These are phyloP conservation scores for Desmodus rotundus DNA, from an alignment of 2,113 vertebrate species.

Conservation along the genomic window DNA sequence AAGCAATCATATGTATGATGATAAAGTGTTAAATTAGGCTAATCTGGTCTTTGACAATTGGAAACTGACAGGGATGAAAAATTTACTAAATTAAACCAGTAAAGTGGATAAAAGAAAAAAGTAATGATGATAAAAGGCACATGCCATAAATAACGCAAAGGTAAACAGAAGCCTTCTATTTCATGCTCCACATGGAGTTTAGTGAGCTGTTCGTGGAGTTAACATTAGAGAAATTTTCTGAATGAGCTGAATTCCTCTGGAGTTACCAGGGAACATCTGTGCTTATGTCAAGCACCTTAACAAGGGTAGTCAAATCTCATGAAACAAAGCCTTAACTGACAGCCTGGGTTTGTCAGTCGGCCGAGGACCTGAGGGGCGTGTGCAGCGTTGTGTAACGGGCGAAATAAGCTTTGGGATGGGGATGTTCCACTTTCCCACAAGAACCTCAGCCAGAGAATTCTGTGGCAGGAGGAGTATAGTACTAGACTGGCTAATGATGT, in stretches of 20 bases:
- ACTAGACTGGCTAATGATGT: not conserved
- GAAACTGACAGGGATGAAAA: not conserved
- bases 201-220: constrained; percentile 63
- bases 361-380: constrained; percentile 34
- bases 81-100: not conserved
- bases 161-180: not conserved
- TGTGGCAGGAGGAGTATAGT: not conserved
- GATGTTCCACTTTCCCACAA: constrained; percentile 45
- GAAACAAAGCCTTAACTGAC: constrained; percentile 62
- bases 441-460: constrained; percentile 47
- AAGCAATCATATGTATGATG: not conserved
- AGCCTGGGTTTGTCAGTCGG: constrained; percentile 54
- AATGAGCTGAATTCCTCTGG: constrained; percentile 74
- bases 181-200: constrained; percentile 47
- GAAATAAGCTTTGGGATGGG: constrained; percentile 49
- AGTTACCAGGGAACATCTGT: constrained; percentile 69
- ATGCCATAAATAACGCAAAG: not conserved
- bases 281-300: constrained; percentile 74
- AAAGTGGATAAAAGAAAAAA: not conserved
- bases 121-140: not conserved
- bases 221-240: constrained; percentile 70
- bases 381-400: constrained; percentile 48
- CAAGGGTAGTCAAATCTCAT: constrained; percentile 75
- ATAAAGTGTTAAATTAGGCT: not conserved
- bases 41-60: not conserved